Conservation (phyloP, 2,888 invertebrate genomes). For the Acleris cristana region DNA sequence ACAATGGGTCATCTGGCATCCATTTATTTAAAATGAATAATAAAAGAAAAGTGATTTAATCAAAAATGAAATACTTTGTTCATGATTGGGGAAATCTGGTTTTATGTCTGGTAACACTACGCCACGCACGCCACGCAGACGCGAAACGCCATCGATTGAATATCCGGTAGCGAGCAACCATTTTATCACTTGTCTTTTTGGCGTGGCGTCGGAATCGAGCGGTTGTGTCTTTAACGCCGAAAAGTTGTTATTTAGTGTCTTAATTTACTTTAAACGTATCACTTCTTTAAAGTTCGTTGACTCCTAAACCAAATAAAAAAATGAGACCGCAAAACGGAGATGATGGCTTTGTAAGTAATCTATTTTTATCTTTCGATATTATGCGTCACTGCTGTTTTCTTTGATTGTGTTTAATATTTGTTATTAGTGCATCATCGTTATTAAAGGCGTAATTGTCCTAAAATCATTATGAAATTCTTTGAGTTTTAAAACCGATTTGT, state of each 20-base stretch:
- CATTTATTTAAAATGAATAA: too few species aligned
- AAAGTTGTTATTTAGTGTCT: slow-evolving; percentile 42
- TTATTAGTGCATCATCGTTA: too few species aligned
- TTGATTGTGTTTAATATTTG: too few species aligned
- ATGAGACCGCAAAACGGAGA: slow-evolving; percentile 81
- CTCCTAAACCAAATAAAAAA: slow-evolving; percentile 39
- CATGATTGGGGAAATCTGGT: background rate
- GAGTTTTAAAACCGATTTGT: too few species aligned
- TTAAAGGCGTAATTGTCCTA: too few species aligned
- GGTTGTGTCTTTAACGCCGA: slow-evolving; percentile 49
- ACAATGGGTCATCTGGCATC: too few species aligned
- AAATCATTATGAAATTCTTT: too few species aligned
- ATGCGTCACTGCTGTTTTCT: slow-evolving; percentile 7
- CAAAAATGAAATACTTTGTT: too few species aligned
- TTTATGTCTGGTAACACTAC: slow-evolving; percentile 8
- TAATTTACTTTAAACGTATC: slow-evolving; percentile 11
- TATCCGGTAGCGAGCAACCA: slow-evolving; percentile 12
- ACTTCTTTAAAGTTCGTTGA: slow-evolving; percentile 25
- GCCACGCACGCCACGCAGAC: slow-evolving; percentile 27
- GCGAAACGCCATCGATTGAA: slow-evolving; percentile 4
- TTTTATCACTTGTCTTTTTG: slow-evolving; percentile 61
- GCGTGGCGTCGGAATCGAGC: slow-evolving; percentile 63
- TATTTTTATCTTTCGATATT: slow-evolving; percentile 22
- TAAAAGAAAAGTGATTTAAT: too few species aligned
- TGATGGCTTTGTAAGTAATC: slow-evolving; percentile 74